Base-by-base conservation (phyloP, 2,113 vertebrate genomes). In the Phycodurus eques region DNA sequence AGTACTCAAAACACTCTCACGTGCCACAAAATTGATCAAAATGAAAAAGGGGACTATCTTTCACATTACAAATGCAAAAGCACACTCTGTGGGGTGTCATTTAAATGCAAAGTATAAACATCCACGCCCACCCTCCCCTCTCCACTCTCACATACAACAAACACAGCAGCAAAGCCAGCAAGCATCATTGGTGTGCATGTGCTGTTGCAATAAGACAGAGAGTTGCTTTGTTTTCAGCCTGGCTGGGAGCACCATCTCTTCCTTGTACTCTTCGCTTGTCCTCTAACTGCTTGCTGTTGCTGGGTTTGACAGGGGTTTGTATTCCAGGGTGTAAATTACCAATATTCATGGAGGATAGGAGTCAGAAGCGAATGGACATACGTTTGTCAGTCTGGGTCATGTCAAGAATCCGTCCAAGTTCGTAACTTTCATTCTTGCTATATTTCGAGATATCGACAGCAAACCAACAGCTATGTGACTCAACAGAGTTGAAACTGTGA, bases 31-130 rank as follows among this genome's bases (percentile, higher is more conserved):
- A 85, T 42, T 51, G 76, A 82, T 85, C 72, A 61, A 77, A 87
- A 82, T 71, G 74, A 79, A 70, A 80, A 57, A 66, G 53, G 67
- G 4, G 47, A 71, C 42, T 8, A 42, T 81, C 69, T 86, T 82
- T 73, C 54, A 0, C 76, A 82, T 84, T 75, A 82, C 67, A 75
- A 76, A 85, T 83, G 75, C 81, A 72, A 15, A 67, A 13, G 72
- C 47, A 14, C 44, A 76, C 80, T 63, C 67, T 85, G 78, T 71
- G 63, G 67, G 47, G 33, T 68, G 71, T 80, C 56, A 87, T 90
- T 88, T 85, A 82, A 86, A 89, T 82, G 83, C 84, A 83, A 80
- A 87, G 73, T 85, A 83, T 75, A 85, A 85, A 81, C 80, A 88
- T 53, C 53, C 78, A 14, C 53, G n/a, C n/a, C 20, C 70, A 54